These are phyloP conservation scores for Protaetia brevitarsis DNA, from an alignment of 1,140 invertebrate species.

Conservation along the genomic window DNA sequence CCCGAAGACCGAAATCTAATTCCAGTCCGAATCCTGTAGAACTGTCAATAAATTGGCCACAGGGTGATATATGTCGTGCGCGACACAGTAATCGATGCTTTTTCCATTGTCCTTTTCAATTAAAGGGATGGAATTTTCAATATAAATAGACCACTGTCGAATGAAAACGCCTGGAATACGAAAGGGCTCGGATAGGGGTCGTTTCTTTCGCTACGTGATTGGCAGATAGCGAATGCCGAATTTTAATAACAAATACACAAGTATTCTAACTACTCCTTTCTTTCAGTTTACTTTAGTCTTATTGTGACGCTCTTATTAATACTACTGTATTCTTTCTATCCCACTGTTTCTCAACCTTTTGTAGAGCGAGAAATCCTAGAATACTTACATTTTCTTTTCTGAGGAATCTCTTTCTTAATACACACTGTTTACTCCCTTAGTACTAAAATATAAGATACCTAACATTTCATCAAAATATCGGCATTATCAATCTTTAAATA, in stretches of 20 bases:
- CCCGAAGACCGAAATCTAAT: constrained; percentile 15
- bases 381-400: no score
- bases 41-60: constrained; percentile 27
- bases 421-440: no score
- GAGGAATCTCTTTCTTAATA: no score
- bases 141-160: constrained; percentile 27
- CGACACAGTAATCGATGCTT: constrained; percentile 25
- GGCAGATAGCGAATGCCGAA: constrained; percentile 10
- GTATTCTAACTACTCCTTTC: background rate
- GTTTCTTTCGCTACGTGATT: background rate
- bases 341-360: no score
- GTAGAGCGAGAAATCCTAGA: no score
- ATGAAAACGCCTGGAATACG: background rate
- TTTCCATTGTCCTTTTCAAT: constrained; percentile 28
- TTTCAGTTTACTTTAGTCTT: no score
- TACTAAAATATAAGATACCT: no score
- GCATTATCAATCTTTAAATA: no score
- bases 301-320: no score
- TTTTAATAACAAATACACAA: constrained; percentile 11
- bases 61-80: constrained; percentile 24
- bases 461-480: no score
- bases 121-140: constrained; percentile 24
- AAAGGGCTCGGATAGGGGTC: background rate
- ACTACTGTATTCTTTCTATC: no score
- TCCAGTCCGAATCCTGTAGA: background rate